phyloP scores from a whole-genome alignment of 2,797 vertebrate genomes.

The Chloroceryle inda region DNA sequence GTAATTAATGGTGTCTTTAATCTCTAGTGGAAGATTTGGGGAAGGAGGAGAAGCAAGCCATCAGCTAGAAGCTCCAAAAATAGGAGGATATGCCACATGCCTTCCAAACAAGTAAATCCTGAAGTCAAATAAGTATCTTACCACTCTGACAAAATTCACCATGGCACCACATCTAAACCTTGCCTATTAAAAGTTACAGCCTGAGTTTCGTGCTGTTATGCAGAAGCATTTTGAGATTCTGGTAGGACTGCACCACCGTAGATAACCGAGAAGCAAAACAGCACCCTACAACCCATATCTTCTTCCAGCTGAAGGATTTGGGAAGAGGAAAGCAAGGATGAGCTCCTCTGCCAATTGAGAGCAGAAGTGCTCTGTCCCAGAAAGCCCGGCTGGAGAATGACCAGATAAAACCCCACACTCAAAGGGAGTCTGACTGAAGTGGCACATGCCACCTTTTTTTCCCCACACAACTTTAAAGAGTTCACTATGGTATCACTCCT shows the following conservation, averaged over 20 bases:
- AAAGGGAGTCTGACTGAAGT: neutral
- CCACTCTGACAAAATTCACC: neutral
- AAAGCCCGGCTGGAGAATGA: neutral
- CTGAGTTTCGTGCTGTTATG: neutral
- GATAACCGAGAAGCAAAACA: neutral
- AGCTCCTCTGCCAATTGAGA: neutral
- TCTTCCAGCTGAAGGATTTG: neutral
- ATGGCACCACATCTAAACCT: fast-evolving
- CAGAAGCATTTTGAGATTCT: neutral
- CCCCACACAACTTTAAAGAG: neutral
- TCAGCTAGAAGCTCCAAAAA: neutral
- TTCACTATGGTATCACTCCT: neutral
- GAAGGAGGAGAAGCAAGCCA: neutral
- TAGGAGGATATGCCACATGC: fast-evolving
- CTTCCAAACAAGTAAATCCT: neutral
- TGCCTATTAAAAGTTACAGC: neutral
- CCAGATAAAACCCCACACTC: fast-evolving
- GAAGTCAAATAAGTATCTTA: neutral
- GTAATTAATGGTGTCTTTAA: neutral
- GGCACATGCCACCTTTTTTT: neutral
- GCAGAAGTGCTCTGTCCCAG: neutral
- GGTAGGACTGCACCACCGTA: neutral
- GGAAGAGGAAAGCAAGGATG: neutral
- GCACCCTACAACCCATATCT: neutral
- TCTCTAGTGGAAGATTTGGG: neutral